A percentile compares a stretch with the other conserved stretches of the same genome.
phyloP scores from a whole-genome alignment of 2,888 invertebrate genomes.

The Phaedon cochleariae region DNA sequence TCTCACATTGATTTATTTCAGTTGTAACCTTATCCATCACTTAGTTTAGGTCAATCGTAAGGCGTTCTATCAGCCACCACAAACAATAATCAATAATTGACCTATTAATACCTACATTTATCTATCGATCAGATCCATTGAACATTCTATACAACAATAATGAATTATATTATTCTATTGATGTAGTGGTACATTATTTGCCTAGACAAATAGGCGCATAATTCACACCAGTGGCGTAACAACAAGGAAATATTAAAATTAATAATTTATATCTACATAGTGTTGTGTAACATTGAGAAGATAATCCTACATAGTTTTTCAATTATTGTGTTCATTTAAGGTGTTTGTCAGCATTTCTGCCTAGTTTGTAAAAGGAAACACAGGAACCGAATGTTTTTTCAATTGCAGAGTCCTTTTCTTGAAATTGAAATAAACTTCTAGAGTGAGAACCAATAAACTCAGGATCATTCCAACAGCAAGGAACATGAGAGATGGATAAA shows the following conservation, averaged over 20 bases:
- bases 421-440: slow-evolving; percentile 11
- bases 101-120: slow-evolving; percentile 11
- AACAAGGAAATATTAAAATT: too few species aligned
- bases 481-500: slow-evolving; percentile 52
- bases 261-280: too few species aligned
- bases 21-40: slow-evolving; percentile 12
- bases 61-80: slow-evolving; percentile 4
- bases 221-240: neutral
- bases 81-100: slow-evolving; percentile 3
- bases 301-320: too few species aligned
- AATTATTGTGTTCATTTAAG: too few species aligned
- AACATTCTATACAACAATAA: slow-evolving; percentile 6
- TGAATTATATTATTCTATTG: slow-evolving; percentile 6
- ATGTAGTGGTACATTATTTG: neutral
- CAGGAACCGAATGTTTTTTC: neutral
- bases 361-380: neutral
- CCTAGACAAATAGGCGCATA: slow-evolving; percentile 2
- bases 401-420: neutral
- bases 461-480: slow-evolving; percentile 47
- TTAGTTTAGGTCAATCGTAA: slow-evolving; percentile 17
- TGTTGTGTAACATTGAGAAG: too few species aligned
- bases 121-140: slow-evolving; percentile 6
- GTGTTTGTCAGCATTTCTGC: too few species aligned
- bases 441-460: slow-evolving; percentile 45
- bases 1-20: slow-evolving; percentile 6